Evolutionary conservation across 2,113 vertebrate genomes (phyloP), one percentile per base, ranked within the genome.

Genomic region (Grammomys dolichurus): DNA sequence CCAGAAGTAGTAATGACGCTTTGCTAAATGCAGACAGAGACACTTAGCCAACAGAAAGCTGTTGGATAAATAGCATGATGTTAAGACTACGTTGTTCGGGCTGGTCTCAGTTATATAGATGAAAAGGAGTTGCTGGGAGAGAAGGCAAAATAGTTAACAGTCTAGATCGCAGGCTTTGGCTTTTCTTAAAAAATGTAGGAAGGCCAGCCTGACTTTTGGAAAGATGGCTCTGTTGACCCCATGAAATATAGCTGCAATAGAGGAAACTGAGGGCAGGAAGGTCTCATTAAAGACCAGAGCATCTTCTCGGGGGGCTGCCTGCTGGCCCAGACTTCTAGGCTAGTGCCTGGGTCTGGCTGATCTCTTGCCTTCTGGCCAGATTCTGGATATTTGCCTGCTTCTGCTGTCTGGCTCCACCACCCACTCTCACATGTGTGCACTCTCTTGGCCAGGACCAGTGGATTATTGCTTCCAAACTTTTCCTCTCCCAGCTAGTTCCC

Each of bases 351-450:
- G 40, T 73, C 90, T 95, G 76, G 75, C 80, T 96, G 90, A 85
- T 22, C 70, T 73, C 33, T 80, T 75, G 24, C 87, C n/a, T 78
- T 67, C 63, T 70, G 65, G 75, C 84, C 60, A 54, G 54, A 88
- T 31, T 81, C 67, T 94, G 92, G n/a, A 56, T 65, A 33, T 90
- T 63, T 82, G 90, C 86, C 86, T 87, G 90, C 82, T 46, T 95
- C 86, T 97, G 89, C 95, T 94, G 51, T 94, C 90, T 87, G 91
- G 88, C 91, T 93, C 81, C 81, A 87, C 89, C 77, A 94, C 94
- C 86, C 89, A 92, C 97, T 98, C 96, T 98, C 96, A 95, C 97
- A 96, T 94, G 93, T 98, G 97, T 97, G 95, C 91, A 94, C 94
- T 94, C 69, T 87, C 93, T 73, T 96, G 93, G 96, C 95, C 60